Base-by-base conservation (phyloP, 2,888 invertebrate genomes). In the Sympetrum striolatum region DNA sequence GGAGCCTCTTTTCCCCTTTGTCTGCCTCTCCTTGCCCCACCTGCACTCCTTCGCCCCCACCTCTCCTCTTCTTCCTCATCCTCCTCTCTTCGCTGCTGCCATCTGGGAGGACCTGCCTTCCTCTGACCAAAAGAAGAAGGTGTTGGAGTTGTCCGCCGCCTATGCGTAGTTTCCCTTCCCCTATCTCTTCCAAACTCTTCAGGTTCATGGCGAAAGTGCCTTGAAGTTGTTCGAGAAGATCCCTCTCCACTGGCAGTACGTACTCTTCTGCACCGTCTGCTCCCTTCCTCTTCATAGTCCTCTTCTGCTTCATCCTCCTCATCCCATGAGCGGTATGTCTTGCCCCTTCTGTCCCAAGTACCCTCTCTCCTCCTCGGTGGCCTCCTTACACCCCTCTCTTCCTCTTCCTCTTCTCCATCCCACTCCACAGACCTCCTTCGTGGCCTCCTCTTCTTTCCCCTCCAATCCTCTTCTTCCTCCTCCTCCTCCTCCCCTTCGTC, bases 321-420 rank as follows among this genome's bases (percentile, higher is more conserved):
- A 93, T 92, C 5, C 93, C 92, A 91, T 93, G 93, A 53, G 93
- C 93, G 81, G 93, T 91, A 64, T 91, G 93, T 94, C 93, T 93
- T 94, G 93, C 94, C 91, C 95, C 95, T 48, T 94, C 94, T 91
- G 82, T 94, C 94, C 92, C 94, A 93, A 91, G 94, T 94, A 94
- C 90, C 93, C 94, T 94, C 92, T 31, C 35, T 44, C 8, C 82
- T 25, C 25, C 82, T 25, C 10, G 93, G 94, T 90, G 94, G 94
- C 90, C 94, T 93, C 64, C 94, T 94, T 92, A 94, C 93, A 92
- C 94, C 94, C 90, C 94, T 92, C 91, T 93, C 92, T 91, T 94
- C 93, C 91, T 93, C 92, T 90, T 93, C 93, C 91, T 93, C 94
- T 91, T 94, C 93, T 58, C 44, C 6, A 2, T 31, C 81, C 53